phyloP scores from a whole-genome alignment of 2,797 vertebrate genomes.

The Syngnathus rostellatus region DNA sequence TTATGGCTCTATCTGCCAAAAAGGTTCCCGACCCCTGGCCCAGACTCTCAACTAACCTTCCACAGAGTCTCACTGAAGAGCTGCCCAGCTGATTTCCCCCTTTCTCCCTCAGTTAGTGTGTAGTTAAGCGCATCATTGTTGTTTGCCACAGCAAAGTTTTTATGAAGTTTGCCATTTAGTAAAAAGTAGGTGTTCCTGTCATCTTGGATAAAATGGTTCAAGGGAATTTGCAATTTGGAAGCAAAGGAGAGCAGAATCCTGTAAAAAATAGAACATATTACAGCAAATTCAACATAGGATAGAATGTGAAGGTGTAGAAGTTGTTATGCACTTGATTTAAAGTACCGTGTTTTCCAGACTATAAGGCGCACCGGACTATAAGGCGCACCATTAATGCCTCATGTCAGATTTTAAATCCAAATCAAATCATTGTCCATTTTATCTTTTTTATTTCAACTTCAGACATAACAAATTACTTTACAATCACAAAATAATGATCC shows the following conservation, averaged over 20 bases:
- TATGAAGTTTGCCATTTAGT: constrained; percentile 59
- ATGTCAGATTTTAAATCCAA: no score
- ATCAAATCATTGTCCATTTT: no score
- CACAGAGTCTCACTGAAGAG: constrained; percentile 69
- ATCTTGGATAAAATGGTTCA: constrained; percentile 64
- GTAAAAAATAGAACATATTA: constrained; percentile 11
- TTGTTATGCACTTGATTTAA: background rate
- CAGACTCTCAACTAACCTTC: constrained; percentile 53
- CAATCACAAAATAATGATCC: no score
- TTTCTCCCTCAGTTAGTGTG: constrained; percentile 53
- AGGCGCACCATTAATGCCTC: no score
- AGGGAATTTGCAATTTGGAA: constrained; percentile 58
- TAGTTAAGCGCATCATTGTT: constrained; percentile 72
- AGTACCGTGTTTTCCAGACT: background rate
- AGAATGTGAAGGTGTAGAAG: background rate
- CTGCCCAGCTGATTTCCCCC: constrained; percentile 53
- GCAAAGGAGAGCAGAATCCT: constrained; percentile 67
- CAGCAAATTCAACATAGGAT: no score
- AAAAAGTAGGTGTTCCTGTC: constrained; percentile 73
- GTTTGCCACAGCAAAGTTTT: constrained; percentile 54
- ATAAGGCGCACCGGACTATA: no score
- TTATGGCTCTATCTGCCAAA: no score
- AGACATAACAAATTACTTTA: no score
- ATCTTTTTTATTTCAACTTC: no score
- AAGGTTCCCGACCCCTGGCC: no score